Base-by-base conservation (phyloP, 2,888 invertebrate species). In the Arctia plantaginis region DNA sequence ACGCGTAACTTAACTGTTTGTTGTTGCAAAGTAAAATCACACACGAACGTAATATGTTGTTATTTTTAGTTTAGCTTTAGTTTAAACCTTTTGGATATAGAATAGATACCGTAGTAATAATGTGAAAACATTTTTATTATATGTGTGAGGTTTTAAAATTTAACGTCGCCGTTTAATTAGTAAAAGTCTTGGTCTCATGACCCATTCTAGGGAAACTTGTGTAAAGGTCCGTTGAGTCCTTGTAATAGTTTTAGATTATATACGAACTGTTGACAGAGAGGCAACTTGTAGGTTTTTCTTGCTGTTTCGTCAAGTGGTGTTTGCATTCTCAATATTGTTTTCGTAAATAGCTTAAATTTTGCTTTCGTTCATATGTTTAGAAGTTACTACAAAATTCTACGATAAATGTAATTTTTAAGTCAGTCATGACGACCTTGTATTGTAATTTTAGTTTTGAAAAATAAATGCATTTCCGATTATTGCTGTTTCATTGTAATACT, bases 401-500 rank as follows among this genome's bases (percentile, higher is more conserved):
- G 51, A 23, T n/a, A 12, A 55, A 12, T n/a, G 51, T 55, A 47
- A 20, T 20, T 47, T 67, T 47, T 47, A 67, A 12, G 23, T 47
- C n/a, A n/a, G 55, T 55, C 69, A 69, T 35, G 10, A 39, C 15
- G 55, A 15, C 23, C 35, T 39, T 69, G 8, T 47, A 69, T 55
- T 55, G 69, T 69, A 55, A 35, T 39, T n/a, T 35, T 51, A 69
- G 35, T 69, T 69, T 67, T 35, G 35, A 35, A 30, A 20, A 69
- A 55, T 69, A 69, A 69, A 69, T 8, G 10, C 7, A 23, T 55
- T 55, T 35, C 15, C 18, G n/a, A 55, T 69, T 35, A 55, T 35
- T 69, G 35, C 13, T 69, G 12, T 69, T 69, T 69, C 10, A 69
- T 55, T 69, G 55, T 23, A 68, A 13, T 13, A 23, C 33, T n/a